Base-by-base conservation (phyloP, 2,888 invertebrate species). In the Oeneis ivallda region DNA sequence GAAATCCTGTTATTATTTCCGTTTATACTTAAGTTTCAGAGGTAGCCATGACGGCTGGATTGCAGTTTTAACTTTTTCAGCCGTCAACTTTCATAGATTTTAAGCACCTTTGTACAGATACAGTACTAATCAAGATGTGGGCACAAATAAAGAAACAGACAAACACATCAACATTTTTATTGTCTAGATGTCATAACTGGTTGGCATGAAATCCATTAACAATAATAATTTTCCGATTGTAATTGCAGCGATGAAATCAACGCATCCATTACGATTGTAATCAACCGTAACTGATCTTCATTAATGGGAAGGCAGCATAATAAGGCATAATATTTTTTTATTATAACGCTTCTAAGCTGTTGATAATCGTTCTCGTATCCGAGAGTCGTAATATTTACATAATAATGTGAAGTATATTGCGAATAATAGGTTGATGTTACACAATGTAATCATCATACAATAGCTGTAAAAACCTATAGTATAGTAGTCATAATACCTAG, bases 181-280 rank as follows among this genome's bases (percentile, higher is more conserved):
- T 2, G 26, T 26, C 26, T 5, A 26, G 26, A 26, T 26, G 7
- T 1, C 11, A 26, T 26, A 26, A 45, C 15, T 45, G 4, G 50
- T 26, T 5, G 6, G 11, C 19, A 50, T 19, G 26, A 26, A 50
- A 26, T 50, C 26, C 26, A 19, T 13, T 50, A 50, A 15, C n/a
- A n/a, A 34, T 5, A 52, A n/a, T 34, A 52, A 52, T 15, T 52
- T 50, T 26, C 50, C 13, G 26, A 6, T 32, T 32, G 6, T n/a
- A 32, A 52, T 52, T 13, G 6, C 52, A n/a, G 34, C 26, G 13
- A 34, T 34, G n/a, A 52, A 52, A 32, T 26, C 19, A 26, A 52
- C 52, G 3, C 34, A 13, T 52, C 32, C n/a, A 52, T 52, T 52
- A 34, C 26, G 52, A 52, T 50, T 26, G 26, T 52, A 52, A 52